Evolutionary conservation across 2,797 vertebrate genomes (phyloP).

Genomic region (Dendrocincla fuliginosa): DNA sequence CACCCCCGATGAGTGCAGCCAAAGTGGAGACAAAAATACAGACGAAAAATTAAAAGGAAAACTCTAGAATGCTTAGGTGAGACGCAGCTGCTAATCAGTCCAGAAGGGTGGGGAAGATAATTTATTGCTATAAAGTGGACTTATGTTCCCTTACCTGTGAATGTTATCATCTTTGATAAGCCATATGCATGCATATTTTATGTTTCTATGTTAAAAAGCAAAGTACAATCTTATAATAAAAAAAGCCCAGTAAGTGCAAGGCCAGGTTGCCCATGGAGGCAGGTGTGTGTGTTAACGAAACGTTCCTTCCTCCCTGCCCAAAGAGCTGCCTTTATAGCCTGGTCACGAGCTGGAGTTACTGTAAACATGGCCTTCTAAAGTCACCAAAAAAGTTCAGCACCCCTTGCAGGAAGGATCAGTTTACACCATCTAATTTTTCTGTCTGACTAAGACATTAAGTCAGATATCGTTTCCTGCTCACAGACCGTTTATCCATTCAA

Average conservation of each 20-base stretch:
- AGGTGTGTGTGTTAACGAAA: background rate
- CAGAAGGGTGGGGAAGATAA: slow-evolving; percentile 77
- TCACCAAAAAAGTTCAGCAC: slow-evolving; percentile 72
- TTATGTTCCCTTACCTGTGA: slow-evolving; percentile 73
- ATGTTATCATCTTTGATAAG: slow-evolving; percentile 79
- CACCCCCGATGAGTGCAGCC: background rate
- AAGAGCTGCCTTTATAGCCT: slow-evolving; percentile 41
- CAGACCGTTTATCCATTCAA: slow-evolving; percentile 57
- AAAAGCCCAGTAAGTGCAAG: background rate
- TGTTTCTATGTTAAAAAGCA: slow-evolving; percentile 69
- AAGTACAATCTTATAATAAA: slow-evolving; percentile 56
- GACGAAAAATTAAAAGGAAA: slow-evolving; percentile 52
- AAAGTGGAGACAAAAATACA: slow-evolving; percentile 42
- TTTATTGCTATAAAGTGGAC: slow-evolving; percentile 78
- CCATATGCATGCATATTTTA: slow-evolving; percentile 40
- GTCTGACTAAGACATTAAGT: slow-evolving; percentile 76
- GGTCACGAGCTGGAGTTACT: slow-evolving; percentile 67
- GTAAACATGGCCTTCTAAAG: slow-evolving; percentile 75
- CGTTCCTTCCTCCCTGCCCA: background rate
- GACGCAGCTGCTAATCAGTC: slow-evolving; percentile 31
- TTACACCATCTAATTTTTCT: slow-evolving; percentile 77
- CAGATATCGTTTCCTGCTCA: slow-evolving; percentile 68
- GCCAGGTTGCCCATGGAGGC: background rate
- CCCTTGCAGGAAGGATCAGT: slow-evolving; percentile 65
- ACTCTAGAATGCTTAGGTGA: slow-evolving; percentile 29